Conservation (phyloP, 2,113 vertebrate genomes). For the Morone chrysops region DNA sequence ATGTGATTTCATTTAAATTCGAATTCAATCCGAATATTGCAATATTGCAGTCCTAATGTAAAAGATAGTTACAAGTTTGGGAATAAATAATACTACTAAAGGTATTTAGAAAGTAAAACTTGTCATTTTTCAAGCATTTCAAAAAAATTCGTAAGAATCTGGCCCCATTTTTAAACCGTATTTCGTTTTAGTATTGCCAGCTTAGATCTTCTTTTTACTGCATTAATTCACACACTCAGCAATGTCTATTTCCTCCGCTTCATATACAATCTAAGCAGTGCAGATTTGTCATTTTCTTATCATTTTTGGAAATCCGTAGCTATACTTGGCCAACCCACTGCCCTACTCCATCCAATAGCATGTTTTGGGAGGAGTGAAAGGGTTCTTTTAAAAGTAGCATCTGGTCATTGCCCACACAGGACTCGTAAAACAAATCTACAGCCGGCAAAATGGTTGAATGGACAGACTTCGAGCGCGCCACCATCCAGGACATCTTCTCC, state of each 20-base stretch:
- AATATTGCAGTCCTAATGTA: too few species aligned
- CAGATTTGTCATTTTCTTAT: constrained; percentile 12
- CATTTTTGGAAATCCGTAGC: not conserved
- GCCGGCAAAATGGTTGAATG: constrained; percentile 76
- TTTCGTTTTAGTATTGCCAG: not conserved
- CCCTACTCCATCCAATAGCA: not conserved
- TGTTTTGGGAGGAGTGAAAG: constrained; percentile 10
- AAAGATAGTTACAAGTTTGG: not conserved
- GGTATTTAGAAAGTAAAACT: not conserved
- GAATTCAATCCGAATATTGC: not conserved
- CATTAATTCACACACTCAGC: not conserved
- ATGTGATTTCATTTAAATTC: not conserved
- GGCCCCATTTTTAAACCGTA: too few species aligned
- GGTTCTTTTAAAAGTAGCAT: constrained; percentile 26
- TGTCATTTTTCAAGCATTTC: not conserved
- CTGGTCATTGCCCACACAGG: not conserved
- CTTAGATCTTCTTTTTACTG: not conserved
- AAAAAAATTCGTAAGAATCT: not conserved
- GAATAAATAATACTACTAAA: not conserved
- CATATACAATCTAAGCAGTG: not conserved
- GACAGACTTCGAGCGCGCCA: constrained; percentile 73
- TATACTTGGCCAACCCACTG: not conserved
- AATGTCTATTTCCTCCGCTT: not conserved
- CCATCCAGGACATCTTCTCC: constrained; percentile 69
- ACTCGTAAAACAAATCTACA: not conserved